Base-by-base conservation (phyloP, 2,888 invertebrate species). In the Chrysopilus asiliformis region DNA sequence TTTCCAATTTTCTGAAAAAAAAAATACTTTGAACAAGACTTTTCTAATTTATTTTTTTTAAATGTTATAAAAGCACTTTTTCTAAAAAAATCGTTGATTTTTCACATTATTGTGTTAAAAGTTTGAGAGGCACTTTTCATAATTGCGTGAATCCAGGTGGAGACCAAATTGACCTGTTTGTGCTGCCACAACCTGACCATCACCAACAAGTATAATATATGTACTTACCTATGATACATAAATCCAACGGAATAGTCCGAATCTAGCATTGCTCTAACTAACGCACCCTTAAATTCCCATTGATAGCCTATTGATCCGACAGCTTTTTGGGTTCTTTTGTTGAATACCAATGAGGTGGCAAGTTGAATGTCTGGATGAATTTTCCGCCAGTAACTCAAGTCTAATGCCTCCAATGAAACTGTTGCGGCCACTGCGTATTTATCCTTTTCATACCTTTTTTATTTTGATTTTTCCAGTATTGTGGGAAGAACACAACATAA, bases 321-420 rank as follows among this genome's bases (percentile, higher is more conserved):
- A 1, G 60, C 53, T 35, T 55, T 52, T 7, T 52, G 43, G 1
- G 54, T 54, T 13, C 39, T 51, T 35, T 42, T 40, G 42, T 49
- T 48, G 42, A 47, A 47, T 43, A 48, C 47, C 29, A 51, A 45
- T 42, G 45, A 48, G 26, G 45, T 56, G 26, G 58, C 60, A 51
- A 63, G 52, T 44, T 63, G 62, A 17, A 62, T 52, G 13, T 47
- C 47, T 12, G 46, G 47, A 47, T 60, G 53, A 15, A 63, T 45
- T 8, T 59, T 57, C 19, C 57, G 58, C 63, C 63, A 63, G 36
- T 57, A 59, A 47, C 58, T 63, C 3, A 58, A 43, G 41, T 63
- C 60, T 17, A 63, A 47, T 2, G 58, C 60, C 22, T 51, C 50
- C 0, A 49, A 46, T 2, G 63, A 60, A 5, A 51, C 45, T 0